Conservation (phyloP, 2,113 vertebrate genomes). For the Notiomystis cincta region DNA sequence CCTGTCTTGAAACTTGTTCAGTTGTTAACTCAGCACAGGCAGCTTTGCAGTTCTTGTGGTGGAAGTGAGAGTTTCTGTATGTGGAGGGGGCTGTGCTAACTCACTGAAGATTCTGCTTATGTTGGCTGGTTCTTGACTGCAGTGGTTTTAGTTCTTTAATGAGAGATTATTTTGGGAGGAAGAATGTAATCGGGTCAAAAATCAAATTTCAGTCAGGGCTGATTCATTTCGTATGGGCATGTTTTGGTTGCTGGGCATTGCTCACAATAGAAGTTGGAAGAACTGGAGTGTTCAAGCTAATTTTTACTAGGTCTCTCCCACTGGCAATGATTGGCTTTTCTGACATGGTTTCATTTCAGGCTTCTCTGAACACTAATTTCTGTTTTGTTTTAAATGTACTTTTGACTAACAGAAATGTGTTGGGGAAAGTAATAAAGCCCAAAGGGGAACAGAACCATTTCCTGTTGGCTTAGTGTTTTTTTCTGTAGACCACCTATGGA, state of each 20-base stretch:
- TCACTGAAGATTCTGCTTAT: background rate
- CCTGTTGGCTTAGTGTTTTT: background rate
- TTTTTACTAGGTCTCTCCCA: background rate
- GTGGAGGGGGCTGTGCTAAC: background rate
- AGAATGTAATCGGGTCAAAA: background rate
- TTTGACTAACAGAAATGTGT: background rate
- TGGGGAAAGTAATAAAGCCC: background rate
- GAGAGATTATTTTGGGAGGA: background rate
- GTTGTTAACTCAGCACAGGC: background rate
- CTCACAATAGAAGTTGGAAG: background rate
- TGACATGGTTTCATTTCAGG: background rate
- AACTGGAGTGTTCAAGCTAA: background rate
- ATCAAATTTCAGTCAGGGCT: background rate
- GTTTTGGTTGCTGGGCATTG: background rate
- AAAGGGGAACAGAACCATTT: background rate
- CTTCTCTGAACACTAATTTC: background rate
- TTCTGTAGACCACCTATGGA: background rate
- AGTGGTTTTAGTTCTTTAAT: background rate
- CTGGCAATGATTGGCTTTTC: background rate
- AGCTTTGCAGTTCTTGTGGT: background rate
- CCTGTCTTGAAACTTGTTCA: background rate
- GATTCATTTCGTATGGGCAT: background rate
- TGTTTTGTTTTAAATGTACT: background rate
- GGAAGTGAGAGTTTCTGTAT: background rate
- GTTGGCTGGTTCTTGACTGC: background rate